Conservation (phyloP, 2,797 vertebrate genomes). For the Fistularia commersonii region DNA sequence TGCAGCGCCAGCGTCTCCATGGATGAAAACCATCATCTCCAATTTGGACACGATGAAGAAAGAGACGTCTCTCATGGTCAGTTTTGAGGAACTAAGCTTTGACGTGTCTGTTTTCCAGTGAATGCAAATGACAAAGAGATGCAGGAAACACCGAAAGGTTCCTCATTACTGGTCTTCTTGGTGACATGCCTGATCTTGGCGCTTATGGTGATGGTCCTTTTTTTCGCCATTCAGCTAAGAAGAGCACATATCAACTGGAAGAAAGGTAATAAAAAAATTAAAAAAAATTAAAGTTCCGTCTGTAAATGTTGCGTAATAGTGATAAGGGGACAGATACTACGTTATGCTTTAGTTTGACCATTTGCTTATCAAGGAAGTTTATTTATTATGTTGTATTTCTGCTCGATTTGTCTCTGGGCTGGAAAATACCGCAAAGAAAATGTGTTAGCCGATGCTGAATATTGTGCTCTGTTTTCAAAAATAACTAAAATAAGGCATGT, state of each 20-base stretch:
- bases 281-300: too few species aligned
- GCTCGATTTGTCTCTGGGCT: too few species aligned
- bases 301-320: too few species aligned
- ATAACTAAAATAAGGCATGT: slow-evolving; percentile 6
- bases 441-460: too few species aligned
- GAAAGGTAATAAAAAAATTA: too few species aligned
- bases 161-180: slow-evolving; percentile 75
- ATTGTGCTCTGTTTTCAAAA: background rate
- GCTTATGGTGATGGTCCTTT: slow-evolving; percentile 81
- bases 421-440: too few species aligned
- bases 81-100: slow-evolving; percentile 4
- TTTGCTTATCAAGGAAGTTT: too few species aligned
- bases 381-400: too few species aligned
- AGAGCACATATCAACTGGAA: slow-evolving; percentile 85
- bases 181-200: slow-evolving; percentile 78
- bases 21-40: too few species aligned
- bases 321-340: too few species aligned
- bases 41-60: background rate
- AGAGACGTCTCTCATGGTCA: background rate
- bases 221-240: slow-evolving; percentile 82
- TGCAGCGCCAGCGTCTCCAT: too few species aligned
- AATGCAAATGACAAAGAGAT: background rate
- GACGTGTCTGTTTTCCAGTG: slow-evolving; percentile 23
- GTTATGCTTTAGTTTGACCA: too few species aligned
- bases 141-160: slow-evolving; percentile 14